Evolutionary conservation across 2,797 vertebrate species (phyloP), one percentile per base, ranked within the genome.

Genomic region (Steatocranus sp.): DNA sequence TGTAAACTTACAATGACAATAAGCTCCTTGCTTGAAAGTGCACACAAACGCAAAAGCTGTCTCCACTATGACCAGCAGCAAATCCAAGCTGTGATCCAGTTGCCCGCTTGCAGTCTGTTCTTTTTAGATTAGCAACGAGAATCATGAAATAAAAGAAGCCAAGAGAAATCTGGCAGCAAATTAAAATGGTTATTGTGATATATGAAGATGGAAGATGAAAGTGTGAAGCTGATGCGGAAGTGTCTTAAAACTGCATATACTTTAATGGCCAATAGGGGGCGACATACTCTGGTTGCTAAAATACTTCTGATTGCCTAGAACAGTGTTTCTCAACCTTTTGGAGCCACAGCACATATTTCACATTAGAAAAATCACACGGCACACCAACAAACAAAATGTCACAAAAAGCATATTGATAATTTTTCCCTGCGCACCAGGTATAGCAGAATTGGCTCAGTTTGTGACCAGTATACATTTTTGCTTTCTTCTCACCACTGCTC

Each of bases 361-460:
- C 25, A 54, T 54, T 54, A 56, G 25, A 54, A 54, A 27, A 27
- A 30, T 17, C 53, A 17, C 53, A 56, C 3, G 1, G 25, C 53
- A 56, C 53, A 17, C 14, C 3, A 56, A 30, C 25, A 56, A 56
- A 56, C 1, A 30, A 56, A 30, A 30, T 56, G 8, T 56, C 53
- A 56, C 25, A 2, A 56, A 30, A 56, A 17, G 25, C 15, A 56
- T 6, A 17, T 17, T 56, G 53, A 56, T 56, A 2, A 56, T 10
- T 56, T 53, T 1, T 0, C 25, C 53, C 0, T 3, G 0, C 1
- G 1, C 14, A 0, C 25, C 3, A 56, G 53, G 25, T 30, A 4
- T 2, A 30, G 15, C 53, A 56, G 25, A 56, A 30, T 56, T 54
- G 2, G 51, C 12, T 54, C 25, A 56, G 51, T 54, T 54, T 54